Evolutionary conservation across 2,113 vertebrate species (phyloP).

Genomic region (Gnathonemus echidnorhynchus): DNA sequence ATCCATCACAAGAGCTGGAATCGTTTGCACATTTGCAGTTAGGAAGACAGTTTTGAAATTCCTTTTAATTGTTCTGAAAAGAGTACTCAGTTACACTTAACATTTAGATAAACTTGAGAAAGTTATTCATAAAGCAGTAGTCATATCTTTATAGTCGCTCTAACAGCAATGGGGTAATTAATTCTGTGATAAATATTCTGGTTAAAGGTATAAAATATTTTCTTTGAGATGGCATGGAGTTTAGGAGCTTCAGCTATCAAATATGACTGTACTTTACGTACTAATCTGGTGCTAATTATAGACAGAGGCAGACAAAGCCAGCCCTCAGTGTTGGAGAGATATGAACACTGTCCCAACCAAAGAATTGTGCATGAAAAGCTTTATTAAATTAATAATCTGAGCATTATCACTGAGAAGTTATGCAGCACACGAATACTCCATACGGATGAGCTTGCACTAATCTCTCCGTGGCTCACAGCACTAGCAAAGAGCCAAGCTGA

Average conservation of each 20-base stretch:
- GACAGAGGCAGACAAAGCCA: not conserved
- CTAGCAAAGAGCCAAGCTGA: not conserved
- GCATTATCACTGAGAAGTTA: not conserved
- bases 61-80: not conserved
- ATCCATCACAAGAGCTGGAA: not conserved
- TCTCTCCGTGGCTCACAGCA: not conserved
- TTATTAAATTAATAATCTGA: not conserved
- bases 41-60: not conserved
- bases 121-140: not conserved
- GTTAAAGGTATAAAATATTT: not conserved
- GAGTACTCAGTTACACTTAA: not conserved
- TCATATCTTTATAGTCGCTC: not conserved
- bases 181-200: not conserved
- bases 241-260: not conserved
- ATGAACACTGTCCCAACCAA: not conserved
- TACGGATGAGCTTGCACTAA: not conserved
- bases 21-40: not conserved
- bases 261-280: not conserved
- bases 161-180: not conserved
- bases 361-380: not conserved
- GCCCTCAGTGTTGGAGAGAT: not conserved
- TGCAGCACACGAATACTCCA: not conserved
- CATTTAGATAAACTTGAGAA: not conserved
- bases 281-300: not conserved
- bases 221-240: not conserved